Evolutionary conservation across 2,113 vertebrate genomes (phyloP), one percentile per base, ranked within the genome.

Genomic region (Tiliqua scincoides): DNA sequence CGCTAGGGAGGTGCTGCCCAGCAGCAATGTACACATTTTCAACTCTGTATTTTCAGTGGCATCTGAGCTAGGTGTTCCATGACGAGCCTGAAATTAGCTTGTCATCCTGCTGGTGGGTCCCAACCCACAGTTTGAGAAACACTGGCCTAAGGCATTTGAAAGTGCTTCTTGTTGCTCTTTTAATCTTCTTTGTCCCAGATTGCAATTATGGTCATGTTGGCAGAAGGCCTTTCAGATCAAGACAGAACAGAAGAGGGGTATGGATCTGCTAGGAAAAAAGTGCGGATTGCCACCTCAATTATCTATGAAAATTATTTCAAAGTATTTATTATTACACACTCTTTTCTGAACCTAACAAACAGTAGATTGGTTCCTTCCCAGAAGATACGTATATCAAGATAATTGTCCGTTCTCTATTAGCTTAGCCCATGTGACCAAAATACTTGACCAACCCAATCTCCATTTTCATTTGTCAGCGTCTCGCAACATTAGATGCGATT

Each of bases 121-220:
- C n/a, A n/a, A n/a, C n/a, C n/a, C n/a, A 48, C 4, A 48, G 43
- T 4, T 48, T 48, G 43, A 8, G 4, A 4, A 48, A 4, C 43
- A 48, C 43, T 48, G 43, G 43, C 8, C 43, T 92, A 91, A 92
- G 92, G 88, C 88, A 86, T 87, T 92, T 87, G 81, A 90, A 91
- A 93, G 82, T 89, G 88, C 68, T 68, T 37, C 12, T 27, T 27
- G 70, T 62, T 43, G 6, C 18, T n/a, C 62, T 73, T 20, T 62
- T 79, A 37, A 35, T 18, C 35, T 17, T 54, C 54, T 30, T 75
- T 76, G 32, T 32, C 52, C 74, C 30, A 65, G 37, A 65, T n/a
- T 43, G 21, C 30, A 79, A 52, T 82, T 70, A 32, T 79, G 25
- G 25, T 23, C 17, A 37, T 59, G 32, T 15, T 37, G 37, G 27